Conservation (phyloP, 2,888 invertebrate genomes). For the Hesperia comma region DNA sequence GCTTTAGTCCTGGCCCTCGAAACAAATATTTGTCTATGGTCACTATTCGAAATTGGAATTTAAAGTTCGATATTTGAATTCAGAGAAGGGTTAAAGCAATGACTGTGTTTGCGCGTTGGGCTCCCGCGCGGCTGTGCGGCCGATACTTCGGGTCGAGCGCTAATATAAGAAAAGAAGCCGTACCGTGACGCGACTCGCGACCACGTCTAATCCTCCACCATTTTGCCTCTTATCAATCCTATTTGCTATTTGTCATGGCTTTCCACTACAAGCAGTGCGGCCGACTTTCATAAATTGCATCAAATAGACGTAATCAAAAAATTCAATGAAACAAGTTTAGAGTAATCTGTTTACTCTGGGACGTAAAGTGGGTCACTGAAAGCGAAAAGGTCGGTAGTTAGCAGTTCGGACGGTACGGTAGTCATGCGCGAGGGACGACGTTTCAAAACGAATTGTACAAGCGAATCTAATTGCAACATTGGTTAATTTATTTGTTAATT, state of each 20-base stretch:
- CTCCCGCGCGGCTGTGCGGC: constrained; percentile 39
- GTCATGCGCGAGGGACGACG: constrained; percentile 3
- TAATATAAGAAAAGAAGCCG: constrained; percentile 44
- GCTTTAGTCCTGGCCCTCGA: constrained; percentile 73
- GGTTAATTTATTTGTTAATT: neutral
- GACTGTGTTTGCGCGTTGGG: constrained; percentile 58
- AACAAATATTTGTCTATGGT: constrained; percentile 25
- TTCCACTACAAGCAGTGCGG: constrained; percentile 10
- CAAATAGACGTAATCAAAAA: constrained; percentile 3
- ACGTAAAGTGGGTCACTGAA: constrained; percentile 10
- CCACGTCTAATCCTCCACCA: constrained; percentile 40
- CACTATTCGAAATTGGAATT: constrained; percentile 28
- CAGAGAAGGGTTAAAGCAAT: constrained; percentile 76
- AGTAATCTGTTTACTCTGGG: constrained; percentile 3
- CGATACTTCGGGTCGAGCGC: constrained; percentile 19
- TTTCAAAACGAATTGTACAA: neutral
- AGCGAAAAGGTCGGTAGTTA: constrained; percentile 2
- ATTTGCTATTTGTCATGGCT: constrained; percentile 43
- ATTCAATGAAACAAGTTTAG: neutral
- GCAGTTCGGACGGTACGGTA: constrained; percentile 7
- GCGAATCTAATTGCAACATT: constrained; percentile 1
- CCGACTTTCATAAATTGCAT: neutral
- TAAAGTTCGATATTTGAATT: constrained; percentile 40
- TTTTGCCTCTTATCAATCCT: constrained; percentile 47
- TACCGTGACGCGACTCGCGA: constrained; percentile 39